These are phyloP conservation scores for Didymodactylos carnosus DNA, from an alignment of 2,888 invertebrate species.

Conservation along the genomic window DNA sequence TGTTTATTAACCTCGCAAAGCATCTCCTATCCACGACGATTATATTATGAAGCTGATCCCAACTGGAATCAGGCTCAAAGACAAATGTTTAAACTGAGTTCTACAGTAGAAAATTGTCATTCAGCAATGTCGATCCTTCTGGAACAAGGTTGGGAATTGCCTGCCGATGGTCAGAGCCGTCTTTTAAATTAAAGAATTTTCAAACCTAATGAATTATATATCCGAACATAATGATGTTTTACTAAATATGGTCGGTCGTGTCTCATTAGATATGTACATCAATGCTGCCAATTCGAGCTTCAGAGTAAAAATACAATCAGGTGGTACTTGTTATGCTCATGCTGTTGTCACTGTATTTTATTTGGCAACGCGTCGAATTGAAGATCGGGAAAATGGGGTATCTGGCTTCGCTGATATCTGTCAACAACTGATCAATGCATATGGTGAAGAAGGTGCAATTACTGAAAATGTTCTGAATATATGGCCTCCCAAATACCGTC, in stretches of 20 bases:
- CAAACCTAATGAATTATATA: not conserved
- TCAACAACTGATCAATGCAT: not conserved
- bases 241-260: not conserved
- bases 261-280: not conserved
- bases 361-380: not conserved
- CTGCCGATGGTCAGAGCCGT: not conserved
- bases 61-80: not conserved
- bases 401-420: not conserved
- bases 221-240: not conserved
- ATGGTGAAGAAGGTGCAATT: not conserved
- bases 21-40: not conserved
- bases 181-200: not conserved
- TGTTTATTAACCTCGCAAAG: not conserved
- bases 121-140: not conserved
- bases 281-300: not conserved
- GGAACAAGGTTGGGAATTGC: not conserved
- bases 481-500: not conserved
- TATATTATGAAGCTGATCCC: not conserved
- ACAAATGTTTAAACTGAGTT: not conserved
- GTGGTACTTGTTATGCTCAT: not conserved
- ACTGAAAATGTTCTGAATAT: not conserved
- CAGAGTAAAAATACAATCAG: not conserved
- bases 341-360: not conserved
- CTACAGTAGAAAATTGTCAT: not conserved
- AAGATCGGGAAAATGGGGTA: not conserved